Evolutionary conservation across 2,888 invertebrate genomes (phyloP), one percentile per base, ranked within the genome.

Genomic region (Epinotia brunnichana): DNA sequence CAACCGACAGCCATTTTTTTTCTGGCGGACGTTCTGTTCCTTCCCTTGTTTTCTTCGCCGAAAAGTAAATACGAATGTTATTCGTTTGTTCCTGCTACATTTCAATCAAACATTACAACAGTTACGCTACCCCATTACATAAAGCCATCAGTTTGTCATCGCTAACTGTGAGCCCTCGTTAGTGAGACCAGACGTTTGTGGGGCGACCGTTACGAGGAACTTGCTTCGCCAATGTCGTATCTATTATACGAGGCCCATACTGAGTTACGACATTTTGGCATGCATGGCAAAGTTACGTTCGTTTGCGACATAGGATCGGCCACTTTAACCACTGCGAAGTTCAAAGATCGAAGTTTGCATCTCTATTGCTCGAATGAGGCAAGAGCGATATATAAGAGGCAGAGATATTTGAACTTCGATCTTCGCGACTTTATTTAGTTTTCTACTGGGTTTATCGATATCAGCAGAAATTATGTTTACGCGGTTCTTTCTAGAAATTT

Each of bases 111-210:
- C 19, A 3, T 61, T 24, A 24, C 48, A 53, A 63, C 63, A 51
- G 57, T 57, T 41, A 60, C n/a, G 29, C 4, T 54, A 19, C 39
- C 62, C n/a, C 48, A 48, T 63, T 62, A 70, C 63, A 70, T 64
- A 70, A 70, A 57, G 35, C 61, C 54, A 70, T 70, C 64, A 64
- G 64, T 64, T 70, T 70, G 64, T 64, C 70, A 64, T 13, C 53
- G 57, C 48, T 70, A 63, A 70, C 70, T 59, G 70, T 70, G 64
- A 70, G 70, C 2, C 64, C 70, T 64, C 59, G 64, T 64, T 69
- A 61, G 68, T 19, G 51, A 53, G 61, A 63, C 51, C 51, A 29
- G 63, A 61, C 69, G 41, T 61, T 61, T 51, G 60, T 69, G 53
- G 60, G 69, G 3, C 69, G 41, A 69, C 69, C 69, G 69, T 69